These are phyloP conservation scores for Chloroceryle aenea DNA, from an alignment of 2,113 vertebrate species.

Conservation along the genomic window DNA sequence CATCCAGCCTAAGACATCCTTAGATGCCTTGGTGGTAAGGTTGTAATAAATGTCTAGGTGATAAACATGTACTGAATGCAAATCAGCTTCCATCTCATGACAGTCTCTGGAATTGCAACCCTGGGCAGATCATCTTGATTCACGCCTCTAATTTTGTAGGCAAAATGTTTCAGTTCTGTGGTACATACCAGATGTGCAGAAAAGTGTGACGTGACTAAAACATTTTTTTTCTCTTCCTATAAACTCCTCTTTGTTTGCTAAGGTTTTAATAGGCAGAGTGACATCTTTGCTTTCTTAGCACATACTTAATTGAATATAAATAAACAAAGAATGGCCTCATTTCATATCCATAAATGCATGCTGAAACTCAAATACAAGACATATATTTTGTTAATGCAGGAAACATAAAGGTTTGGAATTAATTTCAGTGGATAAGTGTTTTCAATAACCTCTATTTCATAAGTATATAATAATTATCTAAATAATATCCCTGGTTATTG, in stretches of 20 bases:
- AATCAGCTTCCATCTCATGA: not conserved
- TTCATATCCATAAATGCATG: not conserved
- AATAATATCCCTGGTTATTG: not conserved
- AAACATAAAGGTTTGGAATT: constrained; percentile 18
- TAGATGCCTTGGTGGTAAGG: not conserved
- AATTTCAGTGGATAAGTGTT: not conserved
- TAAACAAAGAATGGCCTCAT: not conserved
- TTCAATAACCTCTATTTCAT: constrained; percentile 19
- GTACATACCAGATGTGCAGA: not conserved
- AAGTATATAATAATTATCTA: constrained; percentile 17
- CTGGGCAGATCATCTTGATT: not conserved
- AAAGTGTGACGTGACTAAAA: not conserved
- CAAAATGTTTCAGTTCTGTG: not conserved
- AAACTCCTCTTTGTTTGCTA: not conserved
- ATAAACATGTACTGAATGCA: not conserved
- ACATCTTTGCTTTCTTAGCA: not conserved
- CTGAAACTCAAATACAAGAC: not conserved
- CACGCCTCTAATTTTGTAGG: not conserved
- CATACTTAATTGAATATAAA: not conserved
- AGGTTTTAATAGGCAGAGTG: not conserved
- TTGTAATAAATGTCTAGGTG: not conserved
- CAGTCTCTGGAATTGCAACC: not conserved
- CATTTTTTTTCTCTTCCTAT: not conserved
- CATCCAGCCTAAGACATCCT: not conserved
- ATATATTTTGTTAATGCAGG: not conserved